These are phyloP conservation scores for Alethe diademata DNA, from an alignment of 2,113 vertebrate genomes.

Conservation along the genomic window DNA sequence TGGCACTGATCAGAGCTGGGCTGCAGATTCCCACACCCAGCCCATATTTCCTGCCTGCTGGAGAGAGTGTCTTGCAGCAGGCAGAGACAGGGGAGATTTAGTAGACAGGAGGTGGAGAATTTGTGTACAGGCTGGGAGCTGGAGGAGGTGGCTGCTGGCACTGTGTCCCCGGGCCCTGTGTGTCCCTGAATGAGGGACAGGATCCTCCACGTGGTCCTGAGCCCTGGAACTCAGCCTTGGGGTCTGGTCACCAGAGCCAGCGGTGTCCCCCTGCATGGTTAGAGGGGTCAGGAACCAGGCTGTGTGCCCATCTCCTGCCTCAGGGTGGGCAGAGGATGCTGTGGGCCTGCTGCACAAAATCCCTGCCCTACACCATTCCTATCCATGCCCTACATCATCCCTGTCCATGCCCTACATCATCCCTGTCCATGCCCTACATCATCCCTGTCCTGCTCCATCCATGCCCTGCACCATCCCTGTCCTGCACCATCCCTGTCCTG, in stretches of 20 bases:
- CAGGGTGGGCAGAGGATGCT: background rate
- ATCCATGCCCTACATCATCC: fast-evolving
- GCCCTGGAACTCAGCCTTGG: background rate
- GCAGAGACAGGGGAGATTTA: background rate
- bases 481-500: background rate
- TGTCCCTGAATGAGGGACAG: fast-evolving
- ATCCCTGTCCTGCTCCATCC: background rate
- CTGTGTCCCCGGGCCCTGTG: fast-evolving
- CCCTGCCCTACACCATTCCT: background rate
- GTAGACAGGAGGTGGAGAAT: background rate
- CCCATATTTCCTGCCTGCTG: background rate
- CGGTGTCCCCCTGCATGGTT: fast-evolving
- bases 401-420: background rate
- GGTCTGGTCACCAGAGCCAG: too few relatives aligned
- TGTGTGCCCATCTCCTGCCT: background rate
- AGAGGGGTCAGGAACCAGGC: background rate
- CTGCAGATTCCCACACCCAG: background rate
- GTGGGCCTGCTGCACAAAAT: background rate
- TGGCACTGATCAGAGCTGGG: fast-evolving
- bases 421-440: fast-evolving
- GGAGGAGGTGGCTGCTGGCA: background rate
- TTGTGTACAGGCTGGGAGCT: background rate
- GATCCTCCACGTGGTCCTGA: fast-evolving
- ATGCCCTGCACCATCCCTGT: background rate
- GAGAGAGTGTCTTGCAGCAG: background rate